Evolutionary conservation across 2,797 vertebrate genomes (phyloP).

Genomic region (Petrocephalus sullivani): DNA sequence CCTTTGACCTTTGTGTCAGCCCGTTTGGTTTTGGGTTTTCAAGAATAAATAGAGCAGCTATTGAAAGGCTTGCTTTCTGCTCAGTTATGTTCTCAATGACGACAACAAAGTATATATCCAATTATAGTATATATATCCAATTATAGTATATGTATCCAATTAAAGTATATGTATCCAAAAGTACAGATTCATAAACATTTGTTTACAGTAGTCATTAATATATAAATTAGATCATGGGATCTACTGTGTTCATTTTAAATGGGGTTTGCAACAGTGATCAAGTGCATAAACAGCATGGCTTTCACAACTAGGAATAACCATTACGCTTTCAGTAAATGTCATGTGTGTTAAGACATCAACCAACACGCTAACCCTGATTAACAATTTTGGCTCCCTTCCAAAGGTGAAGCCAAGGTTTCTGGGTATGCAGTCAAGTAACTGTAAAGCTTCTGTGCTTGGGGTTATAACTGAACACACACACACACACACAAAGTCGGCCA

Average conservation of each 20-base stretch:
- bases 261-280: not conserved
- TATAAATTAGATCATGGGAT: not conserved
- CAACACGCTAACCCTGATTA: not conserved
- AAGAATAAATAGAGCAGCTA: not conserved
- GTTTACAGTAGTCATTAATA: not conserved
- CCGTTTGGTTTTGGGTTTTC: not conserved
- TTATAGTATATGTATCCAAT: too few relatives aligned
- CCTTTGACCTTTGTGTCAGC: not conserved
- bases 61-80: not conserved
- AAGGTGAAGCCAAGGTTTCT: not conserved
- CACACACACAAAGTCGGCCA: not conserved
- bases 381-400: not conserved
- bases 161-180: not conserved
- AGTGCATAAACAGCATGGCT: not conserved
- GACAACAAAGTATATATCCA: not conserved
- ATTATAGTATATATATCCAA: too few relatives aligned
- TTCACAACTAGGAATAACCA: not conserved
- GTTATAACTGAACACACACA: not conserved
- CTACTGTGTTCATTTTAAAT: constrained; percentile 2
- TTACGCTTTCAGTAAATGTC: not conserved
- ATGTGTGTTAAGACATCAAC: not conserved
- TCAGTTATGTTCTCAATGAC: not conserved
- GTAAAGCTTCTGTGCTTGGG: not conserved
- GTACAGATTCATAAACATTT: not conserved
- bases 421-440: not conserved